Percentiles rank a stretch among this genome's conserved stretches.
Evolutionary conservation across 2,888 invertebrate species (phyloP).

Genomic region (Hypercompe scribonia): DNA sequence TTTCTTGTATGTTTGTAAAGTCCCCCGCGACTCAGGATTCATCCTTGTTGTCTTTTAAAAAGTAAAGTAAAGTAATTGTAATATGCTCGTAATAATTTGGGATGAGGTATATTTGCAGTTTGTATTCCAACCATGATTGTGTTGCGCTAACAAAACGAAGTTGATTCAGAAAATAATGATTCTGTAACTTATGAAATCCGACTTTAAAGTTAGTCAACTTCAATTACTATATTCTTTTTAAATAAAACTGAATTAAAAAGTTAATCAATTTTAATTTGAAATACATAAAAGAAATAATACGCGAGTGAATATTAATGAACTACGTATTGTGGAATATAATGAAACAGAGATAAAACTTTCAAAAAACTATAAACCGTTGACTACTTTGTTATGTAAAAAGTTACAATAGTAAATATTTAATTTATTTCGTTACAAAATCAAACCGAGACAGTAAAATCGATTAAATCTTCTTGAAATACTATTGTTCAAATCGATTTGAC

Average conservation of each 20-base stretch:
- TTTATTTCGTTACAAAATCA: slow-evolving; percentile 16
- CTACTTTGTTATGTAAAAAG: neutral
- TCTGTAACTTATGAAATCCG: too few species aligned
- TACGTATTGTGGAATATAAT: neutral
- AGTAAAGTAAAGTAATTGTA: too few species aligned
- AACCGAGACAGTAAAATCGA: slow-evolving; percentile 12
- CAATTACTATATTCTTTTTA: neutral
- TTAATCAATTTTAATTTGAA: neutral
- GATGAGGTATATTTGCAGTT: too few species aligned
- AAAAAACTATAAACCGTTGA: neutral
- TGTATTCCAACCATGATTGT: too few species aligned
- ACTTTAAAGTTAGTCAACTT: neutral
- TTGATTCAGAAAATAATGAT: too few species aligned
- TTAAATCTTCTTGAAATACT: slow-evolving; percentile 13
- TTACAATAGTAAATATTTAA: neutral
- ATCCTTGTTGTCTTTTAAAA: too few species aligned
- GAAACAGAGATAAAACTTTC: neutral
- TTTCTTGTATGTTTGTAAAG: too few species aligned
- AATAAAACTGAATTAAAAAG: neutral
- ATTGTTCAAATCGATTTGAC: slow-evolving; percentile 28
- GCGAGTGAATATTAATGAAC: neutral
- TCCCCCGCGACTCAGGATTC: too few species aligned
- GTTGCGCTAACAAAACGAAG: too few species aligned
- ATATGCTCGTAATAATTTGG: too few species aligned
- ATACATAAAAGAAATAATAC: neutral